phyloP scores from a whole-genome alignment of 2,797 vertebrate genomes.

The Cirrhinus mrigala region DNA sequence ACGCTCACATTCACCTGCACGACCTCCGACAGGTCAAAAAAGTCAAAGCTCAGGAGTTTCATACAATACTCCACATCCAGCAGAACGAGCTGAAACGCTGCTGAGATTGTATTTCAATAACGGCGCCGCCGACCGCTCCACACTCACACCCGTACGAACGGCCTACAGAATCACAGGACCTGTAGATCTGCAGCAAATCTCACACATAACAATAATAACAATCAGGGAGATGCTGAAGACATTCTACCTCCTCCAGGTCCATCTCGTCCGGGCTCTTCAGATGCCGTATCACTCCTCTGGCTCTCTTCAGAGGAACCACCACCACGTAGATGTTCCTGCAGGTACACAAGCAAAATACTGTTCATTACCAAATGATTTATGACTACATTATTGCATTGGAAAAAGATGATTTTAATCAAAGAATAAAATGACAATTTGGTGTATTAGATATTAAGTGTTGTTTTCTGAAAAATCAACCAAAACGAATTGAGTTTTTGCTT shows the following conservation, averaged over 20 bases:
- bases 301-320: constrained; percentile 90
- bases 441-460: no score
- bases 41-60: neutral
- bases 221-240: neutral
- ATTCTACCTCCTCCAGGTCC: constrained; percentile 95
- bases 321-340: constrained; percentile 94
- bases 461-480: no score
- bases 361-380: no score
- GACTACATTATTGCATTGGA: no score
- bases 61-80: neutral
- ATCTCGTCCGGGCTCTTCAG: constrained; percentile 95
- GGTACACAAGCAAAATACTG: constrained; percentile 6
- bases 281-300: constrained; percentile 86
- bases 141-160: neutral
- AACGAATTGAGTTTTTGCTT: no score
- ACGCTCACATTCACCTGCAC: neutral
- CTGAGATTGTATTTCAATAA: neutral
- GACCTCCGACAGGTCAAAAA: neutral
- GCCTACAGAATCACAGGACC: neutral
- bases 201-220: neutral
- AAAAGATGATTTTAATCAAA: no score
- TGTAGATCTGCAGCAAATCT: neutral
- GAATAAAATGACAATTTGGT: no score
- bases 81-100: constrained; percentile 1
- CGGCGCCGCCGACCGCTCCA: neutral